These are phyloP conservation scores for Chaetura pelagica DNA, from an alignment of 2,113 vertebrate species.

Conservation along the genomic window DNA sequence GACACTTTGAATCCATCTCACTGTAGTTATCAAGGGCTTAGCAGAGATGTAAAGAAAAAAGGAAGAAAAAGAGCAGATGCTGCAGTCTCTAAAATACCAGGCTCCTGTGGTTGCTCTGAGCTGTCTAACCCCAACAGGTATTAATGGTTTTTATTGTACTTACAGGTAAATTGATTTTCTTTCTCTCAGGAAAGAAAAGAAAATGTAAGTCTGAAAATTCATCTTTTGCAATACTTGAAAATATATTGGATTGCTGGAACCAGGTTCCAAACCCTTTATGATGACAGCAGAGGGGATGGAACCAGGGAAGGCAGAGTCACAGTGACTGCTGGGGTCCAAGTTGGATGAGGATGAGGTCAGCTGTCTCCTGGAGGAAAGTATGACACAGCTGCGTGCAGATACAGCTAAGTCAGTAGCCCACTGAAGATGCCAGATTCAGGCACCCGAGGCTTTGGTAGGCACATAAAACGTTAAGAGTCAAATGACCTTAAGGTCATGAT, in stretches of 20 bases:
- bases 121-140: neutral
- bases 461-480: neutral
- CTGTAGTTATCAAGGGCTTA: neutral
- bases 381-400: neutral
- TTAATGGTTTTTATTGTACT: neutral
- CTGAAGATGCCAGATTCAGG: neutral
- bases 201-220: neutral
- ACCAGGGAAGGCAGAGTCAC: neutral
- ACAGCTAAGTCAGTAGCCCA: neutral
- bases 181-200: neutral
- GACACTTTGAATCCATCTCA: slow-evolving; percentile 59
- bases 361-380: neutral
- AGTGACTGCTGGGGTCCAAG: neutral
- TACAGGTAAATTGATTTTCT: neutral
- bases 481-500: neutral
- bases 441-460: neutral
- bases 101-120: neutral
- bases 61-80: neutral
- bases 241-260: neutral
- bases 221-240: neutral
- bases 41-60: neutral
- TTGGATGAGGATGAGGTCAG: neutral
- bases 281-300: fast-evolving
- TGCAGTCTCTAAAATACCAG: neutral
- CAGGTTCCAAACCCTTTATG: neutral